Conservation (phyloP, 2,113 vertebrate genomes). For the Phaethornis superciliosus region DNA sequence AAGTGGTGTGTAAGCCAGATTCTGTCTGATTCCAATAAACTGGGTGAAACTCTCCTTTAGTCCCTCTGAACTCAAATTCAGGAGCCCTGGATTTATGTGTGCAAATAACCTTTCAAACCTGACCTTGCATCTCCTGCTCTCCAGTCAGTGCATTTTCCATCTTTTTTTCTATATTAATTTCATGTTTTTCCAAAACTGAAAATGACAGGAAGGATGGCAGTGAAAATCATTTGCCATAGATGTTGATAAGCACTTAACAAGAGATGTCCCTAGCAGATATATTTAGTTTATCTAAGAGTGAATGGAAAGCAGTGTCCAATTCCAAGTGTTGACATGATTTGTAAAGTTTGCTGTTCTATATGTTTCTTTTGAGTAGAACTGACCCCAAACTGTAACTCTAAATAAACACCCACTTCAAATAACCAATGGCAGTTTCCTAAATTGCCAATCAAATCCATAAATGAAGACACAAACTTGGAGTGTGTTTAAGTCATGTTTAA, state of each 20-base stretch:
- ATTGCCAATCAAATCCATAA: slow-evolving; percentile 59
- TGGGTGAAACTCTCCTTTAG: slow-evolving; percentile 9
- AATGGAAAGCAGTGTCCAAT: slow-evolving; percentile 46
- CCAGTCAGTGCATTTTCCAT: neutral
- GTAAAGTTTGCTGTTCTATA: slow-evolving; percentile 33
- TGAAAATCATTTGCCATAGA: neutral
- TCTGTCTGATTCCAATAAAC: slow-evolving; percentile 15
- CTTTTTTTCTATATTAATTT: neutral
- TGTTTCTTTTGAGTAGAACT: slow-evolving; percentile 63
- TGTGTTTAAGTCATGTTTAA: slow-evolving; percentile 46
- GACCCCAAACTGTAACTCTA: slow-evolving; percentile 64
- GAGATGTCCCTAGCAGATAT: neutral
- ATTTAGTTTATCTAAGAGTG: slow-evolving; percentile 14
- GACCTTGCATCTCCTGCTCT: neutral
- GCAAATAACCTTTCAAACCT: neutral
- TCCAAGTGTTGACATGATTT: slow-evolving; percentile 57
- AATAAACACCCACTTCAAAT: slow-evolving; percentile 67
- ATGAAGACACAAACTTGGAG: slow-evolving; percentile 32
- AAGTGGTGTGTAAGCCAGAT: neutral
- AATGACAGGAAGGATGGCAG: neutral
- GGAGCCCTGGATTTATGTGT: neutral
- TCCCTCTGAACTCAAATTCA: neutral
- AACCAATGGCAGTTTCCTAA: slow-evolving; percentile 48
- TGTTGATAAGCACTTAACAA: neutral
- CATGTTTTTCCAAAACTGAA: neutral